Evolutionary conservation across 1,140 invertebrate genomes (phyloP), one percentile per base, ranked within the genome.

Genomic region (Pseudobourletiella spinata): DNA sequence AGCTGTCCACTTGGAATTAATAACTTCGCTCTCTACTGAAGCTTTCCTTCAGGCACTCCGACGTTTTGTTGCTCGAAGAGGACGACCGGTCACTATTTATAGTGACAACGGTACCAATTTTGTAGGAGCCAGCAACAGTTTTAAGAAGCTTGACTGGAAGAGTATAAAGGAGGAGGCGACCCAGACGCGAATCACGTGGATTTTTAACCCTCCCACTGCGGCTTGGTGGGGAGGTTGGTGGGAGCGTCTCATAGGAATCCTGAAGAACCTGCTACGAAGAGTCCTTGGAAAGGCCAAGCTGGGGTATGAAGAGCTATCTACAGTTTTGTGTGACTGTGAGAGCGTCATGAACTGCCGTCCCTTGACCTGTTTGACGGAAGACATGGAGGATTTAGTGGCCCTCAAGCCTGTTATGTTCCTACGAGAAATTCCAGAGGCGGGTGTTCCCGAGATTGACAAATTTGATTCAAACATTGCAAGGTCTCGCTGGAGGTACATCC

Each of bases 281-380:
- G 69, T 52, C 60, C 62, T 24, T 55, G 55, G 15, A 16, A 64
- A 54, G 74, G 73, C 48, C 59, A 3, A 75, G 72, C 70, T 68
- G 76, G 3, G 62, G 59, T 25, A 6, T 79, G 8, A 75, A 76
- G 39, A 78, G 73, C 0, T 76, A 73, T 14, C 35, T 56, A 42
- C 50, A 3, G 48, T 60, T 6, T 60, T 43, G 20, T 3, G 60
- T 15, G 61, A 57, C 3, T 28, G 63, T 3, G 30, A 71, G 32
- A 30, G 71, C 18, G 77, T 79, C 20, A 29, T 66, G 11, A 74
- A 71, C 0, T 42, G 11, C 18, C 35, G 35, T 18, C 35, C 35
- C 18, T 18, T 42, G 18, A 42, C 54, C 2, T 32, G 24, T 22
- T 6, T 56, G 0, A 56, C 28, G 3, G 54, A 56, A 56, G 54